phyloP scores from a whole-genome alignment of 2,797 vertebrate genomes.

The Avahi laniger region DNA sequence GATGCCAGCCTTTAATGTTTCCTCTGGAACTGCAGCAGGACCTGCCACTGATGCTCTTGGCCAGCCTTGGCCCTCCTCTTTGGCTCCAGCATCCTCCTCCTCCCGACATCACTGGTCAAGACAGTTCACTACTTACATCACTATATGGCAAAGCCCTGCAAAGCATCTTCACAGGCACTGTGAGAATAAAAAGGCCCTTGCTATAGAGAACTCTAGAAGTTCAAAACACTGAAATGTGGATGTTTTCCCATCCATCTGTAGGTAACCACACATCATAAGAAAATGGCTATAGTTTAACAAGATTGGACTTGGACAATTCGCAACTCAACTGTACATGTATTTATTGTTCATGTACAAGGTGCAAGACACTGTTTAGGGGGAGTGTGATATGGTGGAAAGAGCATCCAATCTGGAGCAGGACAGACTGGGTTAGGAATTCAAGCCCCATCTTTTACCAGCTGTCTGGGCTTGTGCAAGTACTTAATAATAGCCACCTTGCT shows the following conservation, averaged over 20 bases:
- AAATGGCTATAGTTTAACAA: neutral
- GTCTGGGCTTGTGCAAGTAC: neutral
- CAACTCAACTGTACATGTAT: neutral
- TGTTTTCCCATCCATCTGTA: neutral
- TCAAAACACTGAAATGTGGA: neutral
- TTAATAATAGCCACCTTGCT: neutral
- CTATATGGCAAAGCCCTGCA: neutral
- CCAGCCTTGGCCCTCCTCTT: neutral
- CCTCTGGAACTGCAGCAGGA: neutral
- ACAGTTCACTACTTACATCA: neutral
- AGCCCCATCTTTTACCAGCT: neutral
- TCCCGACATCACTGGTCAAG: neutral
- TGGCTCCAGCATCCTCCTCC: neutral
- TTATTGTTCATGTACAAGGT: neutral
- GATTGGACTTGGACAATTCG: neutral
- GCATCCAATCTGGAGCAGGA: neutral
- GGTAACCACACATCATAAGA: neutral
- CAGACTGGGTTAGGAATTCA: neutral
- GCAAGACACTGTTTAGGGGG: neutral
- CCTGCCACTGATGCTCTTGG: neutral
- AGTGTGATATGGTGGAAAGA: neutral
- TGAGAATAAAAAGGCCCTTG: neutral
- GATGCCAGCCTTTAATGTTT: conserved; percentile 14
- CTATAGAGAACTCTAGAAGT: neutral
- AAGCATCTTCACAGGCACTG: neutral